Base-by-base conservation (phyloP, 1,140 invertebrate genomes). In the Dendroctonus ponderosae region DNA sequence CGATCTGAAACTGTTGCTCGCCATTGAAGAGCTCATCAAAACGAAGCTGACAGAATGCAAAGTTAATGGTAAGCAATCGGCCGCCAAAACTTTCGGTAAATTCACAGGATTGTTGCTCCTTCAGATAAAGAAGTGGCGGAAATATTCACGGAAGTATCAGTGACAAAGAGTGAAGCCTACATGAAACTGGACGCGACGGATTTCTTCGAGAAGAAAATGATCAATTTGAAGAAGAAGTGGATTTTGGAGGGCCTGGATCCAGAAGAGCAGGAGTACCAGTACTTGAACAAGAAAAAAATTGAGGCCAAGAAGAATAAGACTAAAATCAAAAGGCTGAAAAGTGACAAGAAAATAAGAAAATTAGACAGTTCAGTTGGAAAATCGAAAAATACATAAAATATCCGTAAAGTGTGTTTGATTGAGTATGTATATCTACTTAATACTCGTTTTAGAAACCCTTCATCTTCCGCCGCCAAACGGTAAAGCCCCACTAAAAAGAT, bases 121-220 rank as follows among this genome's bases (percentile, higher is more conserved):
- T 11, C 75, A 93, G 92, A 94, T 72, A 87, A 87, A 69, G 88
- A 93, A 80, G 90, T 95, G 0, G 83, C 88, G 15, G 89, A 88
- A 68, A 95, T 97, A 69, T 89, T 96, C 63, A 92, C 91, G 6
- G 92, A 97, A 81, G 91, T 98, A 11, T 90, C 92, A 66, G 91
- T 97, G 0, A 90, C 93, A 0, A 89, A 92, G 73, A 83, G 94
- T 53, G 93, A 98, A 79, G 93, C 94, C 6, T 92, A 96, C 79
- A 93, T 98, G 53, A 87, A 88, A 75, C 79, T 99, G 26, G 94
- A 98, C 75, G 91, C 96, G 78, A 87, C 88, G 69, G 91, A 97
- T 76, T 96, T 96, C 79, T 93, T 93, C 76, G 92, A 97, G 77
- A 87, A 90, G 63, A 91, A 89, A 72, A 82, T 87, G 69, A 94